Evolutionary conservation across 1,140 invertebrate species (phyloP).

Genomic region (Temnothorax nylanderi): DNA sequence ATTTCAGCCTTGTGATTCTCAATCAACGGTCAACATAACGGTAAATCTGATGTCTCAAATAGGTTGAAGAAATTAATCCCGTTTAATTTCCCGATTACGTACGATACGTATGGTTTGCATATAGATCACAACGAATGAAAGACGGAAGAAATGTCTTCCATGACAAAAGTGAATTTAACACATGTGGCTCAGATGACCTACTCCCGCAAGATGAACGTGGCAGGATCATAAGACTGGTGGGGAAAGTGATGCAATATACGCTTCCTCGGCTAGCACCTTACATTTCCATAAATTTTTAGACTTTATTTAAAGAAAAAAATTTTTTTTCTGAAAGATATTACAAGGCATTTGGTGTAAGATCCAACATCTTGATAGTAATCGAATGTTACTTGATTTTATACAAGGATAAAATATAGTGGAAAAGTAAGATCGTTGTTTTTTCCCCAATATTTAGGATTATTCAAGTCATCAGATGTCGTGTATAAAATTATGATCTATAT

Average conservation of each 20-base stretch:
- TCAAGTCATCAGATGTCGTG: not conserved
- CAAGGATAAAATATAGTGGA: not conserved
- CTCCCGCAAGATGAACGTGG: not conserved
- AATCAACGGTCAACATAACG: not conserved
- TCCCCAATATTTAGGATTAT: not conserved
- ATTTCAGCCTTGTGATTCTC: not conserved
- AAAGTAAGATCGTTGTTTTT: not conserved
- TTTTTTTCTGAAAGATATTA: not conserved
- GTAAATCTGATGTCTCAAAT: not conserved
- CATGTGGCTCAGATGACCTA: not conserved
- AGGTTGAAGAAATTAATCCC: not conserved
- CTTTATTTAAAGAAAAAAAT: not conserved
- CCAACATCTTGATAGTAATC: not conserved
- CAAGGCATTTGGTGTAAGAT: not conserved
- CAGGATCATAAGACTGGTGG: not conserved
- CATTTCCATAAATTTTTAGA: not conserved
- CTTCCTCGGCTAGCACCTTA: not conserved
- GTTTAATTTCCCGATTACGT: not conserved
- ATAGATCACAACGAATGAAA: not conserved
- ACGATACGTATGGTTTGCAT: not conserved
- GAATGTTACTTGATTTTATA: not conserved
- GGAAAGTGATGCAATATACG: not conserved
- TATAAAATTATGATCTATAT: conserved; percentile 13
- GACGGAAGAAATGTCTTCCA: not conserved
- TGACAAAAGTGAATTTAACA: not conserved